Evolutionary conservation across 2,888 invertebrate species (phyloP), one percentile per base, ranked within the genome.

Genomic region (Ferrisia virgata): DNA sequence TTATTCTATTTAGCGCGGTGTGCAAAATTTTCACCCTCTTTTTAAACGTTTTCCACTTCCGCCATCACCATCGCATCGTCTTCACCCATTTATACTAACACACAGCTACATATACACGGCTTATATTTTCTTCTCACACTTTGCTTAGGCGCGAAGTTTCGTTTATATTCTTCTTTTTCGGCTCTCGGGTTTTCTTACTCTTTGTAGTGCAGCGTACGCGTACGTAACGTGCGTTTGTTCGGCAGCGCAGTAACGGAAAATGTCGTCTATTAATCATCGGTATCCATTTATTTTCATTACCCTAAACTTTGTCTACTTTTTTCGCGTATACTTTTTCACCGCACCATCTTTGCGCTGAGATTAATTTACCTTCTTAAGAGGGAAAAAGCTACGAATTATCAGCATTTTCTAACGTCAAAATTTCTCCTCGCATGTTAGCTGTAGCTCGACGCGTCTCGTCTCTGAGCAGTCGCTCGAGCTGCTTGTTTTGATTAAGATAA

Each of bases 261-360:
- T 39, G 82, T 82, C 82, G 82, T 82, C 82, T 72, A 82, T 82
- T 82, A 82, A 82, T 82, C 82, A 82, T 82, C 82, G 76, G 72
- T 72, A 82, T 40, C 82, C 82, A 82, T 82, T 82, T 82, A 82
- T 82, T 82, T 82, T 69, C 72, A 82, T 82, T 82, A 72, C 69
- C 82, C 72, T n/a, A 53, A 81, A 81, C 36, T 40, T 72, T 40
- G 22, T 72, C 36, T 82, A 69, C 72, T 39, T 31, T 72, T 82
- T 82, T 72, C 82, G n/a, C 43, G 40, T 15, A 79, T 25, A 11
- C 15, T 40, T 40, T 40, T 39, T 39, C 76, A n/a, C 36, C 33
- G 13, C 64, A 22, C 31, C 69, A 1, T 72, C 72, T 72, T 31
- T 18, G 8, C 33, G 72, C 72, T 33, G 36, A 36, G n/a, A 33